Conservation (phyloP, 2,888 invertebrate genomes). For the Cabera pusaria region DNA sequence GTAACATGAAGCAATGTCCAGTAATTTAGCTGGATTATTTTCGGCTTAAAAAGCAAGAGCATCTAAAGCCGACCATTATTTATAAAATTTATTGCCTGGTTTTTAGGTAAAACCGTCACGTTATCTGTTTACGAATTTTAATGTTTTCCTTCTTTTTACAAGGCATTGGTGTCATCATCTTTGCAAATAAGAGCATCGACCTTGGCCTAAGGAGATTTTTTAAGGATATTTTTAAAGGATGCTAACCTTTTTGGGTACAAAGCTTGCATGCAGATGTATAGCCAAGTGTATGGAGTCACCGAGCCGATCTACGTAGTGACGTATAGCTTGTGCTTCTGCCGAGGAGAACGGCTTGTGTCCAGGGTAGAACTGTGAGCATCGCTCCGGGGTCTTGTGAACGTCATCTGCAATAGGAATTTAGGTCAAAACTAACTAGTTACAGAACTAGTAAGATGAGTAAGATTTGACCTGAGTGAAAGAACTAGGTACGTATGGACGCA, state of each 20-base stretch:
- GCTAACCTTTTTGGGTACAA: constrained; percentile 58
- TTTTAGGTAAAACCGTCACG: no score
- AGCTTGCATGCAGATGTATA: constrained; percentile 71
- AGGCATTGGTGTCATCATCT: no score
- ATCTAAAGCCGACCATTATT: no score
- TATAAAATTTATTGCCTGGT: no score
- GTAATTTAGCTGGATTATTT: no score
- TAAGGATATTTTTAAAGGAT: neutral
- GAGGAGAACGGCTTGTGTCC: constrained; percentile 67
- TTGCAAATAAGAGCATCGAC: neutral
- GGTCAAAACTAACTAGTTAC: neutral
- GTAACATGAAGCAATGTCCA: no score
- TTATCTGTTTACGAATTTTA: no score
- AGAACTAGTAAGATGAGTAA: no score
- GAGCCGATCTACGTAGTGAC: constrained; percentile 57
- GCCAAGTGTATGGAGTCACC: constrained; percentile 57
- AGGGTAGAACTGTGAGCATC: constrained; percentile 68
- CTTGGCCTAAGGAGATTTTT: neutral
- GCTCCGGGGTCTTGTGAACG: constrained; percentile 58
- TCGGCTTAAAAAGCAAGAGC: no score
- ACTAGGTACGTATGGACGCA: no score
- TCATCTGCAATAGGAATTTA: constrained; percentile 49
- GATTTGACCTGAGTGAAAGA: no score
- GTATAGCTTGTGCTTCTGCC: constrained; percentile 63
- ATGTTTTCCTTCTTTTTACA: no score